These are phyloP conservation scores for Erebia aethiops DNA, from an alignment of 2,888 invertebrate genomes.

Conservation along the genomic window DNA sequence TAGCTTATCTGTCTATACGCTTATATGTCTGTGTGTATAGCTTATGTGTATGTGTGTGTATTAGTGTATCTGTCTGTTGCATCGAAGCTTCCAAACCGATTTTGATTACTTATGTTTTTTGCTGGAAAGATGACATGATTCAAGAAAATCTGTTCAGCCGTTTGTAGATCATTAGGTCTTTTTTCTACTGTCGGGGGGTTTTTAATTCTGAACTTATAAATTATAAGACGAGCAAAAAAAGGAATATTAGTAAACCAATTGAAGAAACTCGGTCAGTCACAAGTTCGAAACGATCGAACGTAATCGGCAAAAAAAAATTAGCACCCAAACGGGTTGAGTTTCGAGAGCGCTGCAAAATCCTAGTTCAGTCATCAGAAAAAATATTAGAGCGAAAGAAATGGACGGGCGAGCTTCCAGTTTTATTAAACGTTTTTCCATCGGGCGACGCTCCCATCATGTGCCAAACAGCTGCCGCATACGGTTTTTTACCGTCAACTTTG, in stretches of 20 bases:
- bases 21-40: too few species aligned
- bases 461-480: slow-evolving; percentile 73
- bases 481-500: slow-evolving; percentile 80
- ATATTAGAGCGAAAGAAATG: slow-evolving; percentile 55
- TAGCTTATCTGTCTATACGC: too few species aligned
- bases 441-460: slow-evolving; percentile 56
- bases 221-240: not conserved
- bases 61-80: too few species aligned
- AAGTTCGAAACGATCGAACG: slow-evolving; percentile 14
- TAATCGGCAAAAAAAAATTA: slow-evolving; percentile 28
- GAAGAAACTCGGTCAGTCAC: slow-evolving; percentile 17
- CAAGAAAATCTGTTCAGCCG: too few species aligned
- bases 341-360: slow-evolving; percentile 40
- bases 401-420: slow-evolving; percentile 54
- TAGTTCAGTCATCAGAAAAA: slow-evolving; percentile 48
- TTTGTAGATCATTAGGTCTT: too few species aligned
- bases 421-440: slow-evolving; percentile 64
- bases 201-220: too few species aligned
- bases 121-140: too few species aligned
- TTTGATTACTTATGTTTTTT: too few species aligned
- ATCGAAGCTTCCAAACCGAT: too few species aligned
- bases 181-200: too few species aligned
- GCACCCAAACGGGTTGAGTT: slow-evolving; percentile 32
- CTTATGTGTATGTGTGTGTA: too few species aligned
- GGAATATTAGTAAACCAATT: not conserved